Evolutionary conservation across 53 echinoderm and acorn worm genomes (phyloP), one percentile per base, ranked within the genome.

Genomic region (Zoroaster sp.): DNA sequence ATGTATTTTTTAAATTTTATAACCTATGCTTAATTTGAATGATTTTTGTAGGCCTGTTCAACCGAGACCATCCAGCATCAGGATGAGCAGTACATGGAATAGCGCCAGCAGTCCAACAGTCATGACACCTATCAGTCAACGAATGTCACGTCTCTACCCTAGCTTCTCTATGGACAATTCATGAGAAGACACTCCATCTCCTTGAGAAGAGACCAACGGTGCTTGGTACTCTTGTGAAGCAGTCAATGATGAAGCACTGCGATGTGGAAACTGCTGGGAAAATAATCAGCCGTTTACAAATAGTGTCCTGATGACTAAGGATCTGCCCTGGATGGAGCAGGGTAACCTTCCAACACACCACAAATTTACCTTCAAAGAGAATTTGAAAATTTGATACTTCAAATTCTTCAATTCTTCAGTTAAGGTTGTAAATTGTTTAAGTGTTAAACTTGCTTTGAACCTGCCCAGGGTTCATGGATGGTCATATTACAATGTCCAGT

Each of bases 131-230:
- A 83, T 98, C 34, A 98, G 98, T 40, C 95, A 95, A 65, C 90
- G 94, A 25, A 98, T 98, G 97, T 98, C 98, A 3, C 89, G 98
- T 42, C 86, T 98, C 43, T 98, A 98, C 77, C 93, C 90, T 18
- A 86, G 75, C 69, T 40, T 72, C 15, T 44, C 90, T 59, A 41
- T 74, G 59, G 90, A 89, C 35, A 82, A 89, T 30, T 80, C 55
- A 79, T 89, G 90, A 89, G 63, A 59, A 28, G 23, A 59, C n/a
- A 4, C 17, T 36, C 31, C 10, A 49, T 34, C 4, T 34, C 69
- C 83, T 83, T 69, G 83, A 83, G 44, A 52, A 70, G 36, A 85
- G 52, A 31, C 85, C 49, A 85, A 44, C 12, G 45, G 45, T 44
- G 12, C 45, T 44, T 44, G 45, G 45, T 44, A 9, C 12, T 44